These are phyloP conservation scores for Acrobasis repandana DNA, from an alignment of 2,888 invertebrate genomes.

Conservation along the genomic window DNA sequence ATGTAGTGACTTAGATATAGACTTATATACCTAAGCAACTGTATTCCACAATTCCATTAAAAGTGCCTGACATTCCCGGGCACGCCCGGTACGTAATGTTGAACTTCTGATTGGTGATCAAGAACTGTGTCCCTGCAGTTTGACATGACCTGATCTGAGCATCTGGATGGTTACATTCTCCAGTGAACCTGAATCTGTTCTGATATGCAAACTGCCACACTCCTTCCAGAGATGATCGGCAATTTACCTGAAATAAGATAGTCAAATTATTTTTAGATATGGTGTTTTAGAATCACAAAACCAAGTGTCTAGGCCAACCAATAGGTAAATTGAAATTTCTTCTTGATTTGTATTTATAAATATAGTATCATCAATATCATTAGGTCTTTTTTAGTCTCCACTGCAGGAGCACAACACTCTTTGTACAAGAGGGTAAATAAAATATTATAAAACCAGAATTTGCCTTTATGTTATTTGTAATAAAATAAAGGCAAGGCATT, in stretches of 20 bases:
- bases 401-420: no score
- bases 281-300: no score
- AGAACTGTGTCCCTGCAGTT: slow-evolving; percentile 96
- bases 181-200: slow-evolving; percentile 94
- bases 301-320: no score
- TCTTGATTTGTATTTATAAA: no score
- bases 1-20: no score
- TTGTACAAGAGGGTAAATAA: no score
- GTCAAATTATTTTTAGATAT: neutral
- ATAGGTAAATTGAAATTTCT: no score
- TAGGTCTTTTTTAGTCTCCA: no score
- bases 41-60: slow-evolving; percentile 95
- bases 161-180: slow-evolving; percentile 94
- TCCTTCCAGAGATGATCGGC: slow-evolving; percentile 95
- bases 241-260: slow-evolving; percentile 85
- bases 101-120: slow-evolving; percentile 98
- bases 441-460: no score
- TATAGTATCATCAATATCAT: no score
- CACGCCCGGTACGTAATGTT: slow-evolving; percentile 97
- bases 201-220: slow-evolving; percentile 98
- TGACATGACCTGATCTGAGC: slow-evolving; percentile 97
- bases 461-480: no score
- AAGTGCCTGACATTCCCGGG: slow-evolving; percentile 93
- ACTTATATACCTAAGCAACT: slow-evolving; percentile 88
- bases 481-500: no score